Conservation (phyloP, 2,888 invertebrate genomes). For the Volucella zonaria region DNA sequence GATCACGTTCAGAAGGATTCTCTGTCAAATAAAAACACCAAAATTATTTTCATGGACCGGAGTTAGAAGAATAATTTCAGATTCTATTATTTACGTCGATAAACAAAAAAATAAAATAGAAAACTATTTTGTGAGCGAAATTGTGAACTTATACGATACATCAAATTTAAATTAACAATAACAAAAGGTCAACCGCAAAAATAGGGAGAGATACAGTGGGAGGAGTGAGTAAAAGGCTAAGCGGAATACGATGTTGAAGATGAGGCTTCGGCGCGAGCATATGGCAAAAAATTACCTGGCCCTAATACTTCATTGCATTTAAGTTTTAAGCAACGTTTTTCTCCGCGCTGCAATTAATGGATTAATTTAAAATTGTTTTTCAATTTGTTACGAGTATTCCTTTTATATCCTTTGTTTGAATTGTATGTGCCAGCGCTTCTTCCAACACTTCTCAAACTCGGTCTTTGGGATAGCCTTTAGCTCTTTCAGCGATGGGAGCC, state of each 20-base stretch:
- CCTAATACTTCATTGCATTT: constrained; percentile 39
- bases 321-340: constrained; percentile 4
- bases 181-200: constrained; percentile 9
- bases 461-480: too few relatives aligned
- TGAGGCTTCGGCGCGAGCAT: too few relatives aligned
- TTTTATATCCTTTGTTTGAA: neutral
- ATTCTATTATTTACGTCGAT: constrained; percentile 48
- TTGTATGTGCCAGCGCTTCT: constrained; percentile 9
- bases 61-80: constrained; percentile 77
- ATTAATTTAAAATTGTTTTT: constrained; percentile 1
- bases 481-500: too few relatives aligned
- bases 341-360: neutral
- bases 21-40: constrained; percentile 80
- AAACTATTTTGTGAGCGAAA: constrained; percentile 59
- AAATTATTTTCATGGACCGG: constrained; percentile 82
- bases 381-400: neutral
- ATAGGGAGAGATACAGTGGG: constrained; percentile 1
- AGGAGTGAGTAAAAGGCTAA: too few relatives aligned
- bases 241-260: too few relatives aligned
- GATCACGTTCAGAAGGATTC: constrained; percentile 95
- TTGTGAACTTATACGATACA: constrained; percentile 49
- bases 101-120: constrained; percentile 20
- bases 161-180: constrained; percentile 28
- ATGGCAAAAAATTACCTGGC: too few relatives aligned
- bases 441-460: too few relatives aligned